phyloP scores from a whole-genome alignment of 1,140 invertebrate genomes.

The Aphaenogaster ashmeadi region DNA sequence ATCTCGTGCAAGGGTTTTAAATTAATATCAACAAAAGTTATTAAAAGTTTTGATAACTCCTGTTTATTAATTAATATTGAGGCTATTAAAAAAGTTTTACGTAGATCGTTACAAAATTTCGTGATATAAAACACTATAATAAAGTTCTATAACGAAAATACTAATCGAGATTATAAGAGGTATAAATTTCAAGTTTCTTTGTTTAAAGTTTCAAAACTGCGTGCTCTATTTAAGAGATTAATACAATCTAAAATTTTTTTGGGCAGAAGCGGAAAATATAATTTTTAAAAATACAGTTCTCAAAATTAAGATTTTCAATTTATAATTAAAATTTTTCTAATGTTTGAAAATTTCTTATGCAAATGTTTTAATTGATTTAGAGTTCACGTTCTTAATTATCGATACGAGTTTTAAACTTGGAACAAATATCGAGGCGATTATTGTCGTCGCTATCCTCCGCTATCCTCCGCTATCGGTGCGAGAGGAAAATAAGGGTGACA shows the following conservation, averaged over 20 bases:
- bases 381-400: neutral
- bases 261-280: neutral
- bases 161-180: neutral
- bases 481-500: conserved; percentile 2
- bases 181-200: neutral
- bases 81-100: neutral
- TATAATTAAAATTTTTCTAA: neutral
- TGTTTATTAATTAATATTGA: conserved; percentile 34
- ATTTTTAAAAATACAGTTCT: neutral
- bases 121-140: neutral
- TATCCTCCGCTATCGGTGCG: neutral
- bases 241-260: neutral
- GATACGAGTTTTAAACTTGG: neutral
- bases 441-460: neutral
- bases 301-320: neutral
- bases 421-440: neutral
- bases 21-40: conserved; percentile 41
- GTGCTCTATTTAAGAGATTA: neutral
- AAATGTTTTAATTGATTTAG: neutral
- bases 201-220: neutral
- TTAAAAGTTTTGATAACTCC: neutral
- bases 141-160: neutral
- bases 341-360: neutral
- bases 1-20: neutral
- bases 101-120: neutral